Evolutionary conservation across 2,888 invertebrate genomes (phyloP).

Genomic region (Aplocera efformata): DNA sequence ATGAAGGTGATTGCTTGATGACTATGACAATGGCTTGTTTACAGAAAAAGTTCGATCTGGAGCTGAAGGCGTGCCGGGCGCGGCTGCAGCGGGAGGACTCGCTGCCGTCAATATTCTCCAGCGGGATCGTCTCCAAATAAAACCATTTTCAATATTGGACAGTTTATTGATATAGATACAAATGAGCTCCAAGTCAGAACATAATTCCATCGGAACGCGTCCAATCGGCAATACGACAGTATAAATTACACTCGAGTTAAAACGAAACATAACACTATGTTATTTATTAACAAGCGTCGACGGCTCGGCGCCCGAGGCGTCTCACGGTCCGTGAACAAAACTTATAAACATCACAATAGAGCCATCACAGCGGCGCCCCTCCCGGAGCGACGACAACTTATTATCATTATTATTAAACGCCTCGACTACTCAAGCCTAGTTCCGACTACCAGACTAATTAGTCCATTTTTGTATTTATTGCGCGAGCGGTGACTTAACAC

Average conservation of each 20-base stretch:
- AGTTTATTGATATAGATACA: slow-evolving; percentile 76
- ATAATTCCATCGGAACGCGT: slow-evolving; percentile 45
- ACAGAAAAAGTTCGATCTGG: slow-evolving; percentile 48
- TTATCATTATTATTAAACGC: slow-evolving; percentile 14
- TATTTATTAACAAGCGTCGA: slow-evolving; percentile 64
- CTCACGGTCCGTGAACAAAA: slow-evolving; percentile 37
- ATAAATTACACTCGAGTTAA: slow-evolving; percentile 49
- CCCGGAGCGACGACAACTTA: slow-evolving; percentile 10
- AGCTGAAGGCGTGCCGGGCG: slow-evolving; percentile 28
- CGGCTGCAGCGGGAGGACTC: slow-evolving; percentile 33
- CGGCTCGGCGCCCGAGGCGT: slow-evolving; percentile 3
- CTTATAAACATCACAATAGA: slow-evolving; percentile 63
- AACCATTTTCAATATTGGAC: slow-evolving; percentile 59
- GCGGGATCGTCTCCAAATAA: slow-evolving; percentile 42
- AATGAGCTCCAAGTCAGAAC: slow-evolving; percentile 61
- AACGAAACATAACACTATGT: slow-evolving; percentile 77
- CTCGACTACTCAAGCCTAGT: slow-evolving; percentile 17
- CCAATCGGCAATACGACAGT: slow-evolving; percentile 30
- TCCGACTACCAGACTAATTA: too few species aligned
- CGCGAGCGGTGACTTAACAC: too few species aligned
- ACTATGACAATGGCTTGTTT: slow-evolving; percentile 14
- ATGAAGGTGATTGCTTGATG: too few species aligned
- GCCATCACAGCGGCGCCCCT: slow-evolving; percentile 31
- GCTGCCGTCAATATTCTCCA: slow-evolving; percentile 45
- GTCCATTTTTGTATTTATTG: too few species aligned